A percentile compares a stretch with the other conserved stretches of the same genome.
Evolutionary conservation across 2,888 invertebrate species (phyloP).

Genomic region (Apamea epomidion): DNA sequence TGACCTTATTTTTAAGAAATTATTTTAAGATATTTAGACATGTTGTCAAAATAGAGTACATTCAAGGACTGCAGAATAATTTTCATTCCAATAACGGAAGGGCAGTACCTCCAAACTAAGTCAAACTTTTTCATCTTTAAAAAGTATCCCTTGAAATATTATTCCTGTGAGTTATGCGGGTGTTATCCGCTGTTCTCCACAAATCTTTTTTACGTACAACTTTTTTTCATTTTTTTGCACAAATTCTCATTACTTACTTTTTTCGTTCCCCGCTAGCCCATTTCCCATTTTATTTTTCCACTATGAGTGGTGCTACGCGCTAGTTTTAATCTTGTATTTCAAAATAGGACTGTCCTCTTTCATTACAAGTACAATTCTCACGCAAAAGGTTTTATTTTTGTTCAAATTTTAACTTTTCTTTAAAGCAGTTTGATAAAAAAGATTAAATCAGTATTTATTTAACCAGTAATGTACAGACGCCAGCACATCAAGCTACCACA

Average conservation of each 20-base stretch:
- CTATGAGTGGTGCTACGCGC: too few species aligned
- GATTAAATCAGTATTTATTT: not conserved
- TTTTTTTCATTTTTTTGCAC: conserved; percentile 28
- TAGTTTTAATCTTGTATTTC: conserved; percentile 36
- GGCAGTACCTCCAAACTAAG: not conserved
- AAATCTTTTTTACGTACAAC: conserved; percentile 41
- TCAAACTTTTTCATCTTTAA: conserved; percentile 21
- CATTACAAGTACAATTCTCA: conserved; percentile 1
- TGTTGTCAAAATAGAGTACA: not conserved
- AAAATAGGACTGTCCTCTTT: conserved; percentile 21
- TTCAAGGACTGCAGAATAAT: not conserved
- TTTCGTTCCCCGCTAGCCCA: conserved; percentile 23
- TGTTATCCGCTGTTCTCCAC: conserved; percentile 26
- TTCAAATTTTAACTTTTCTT: too few species aligned
- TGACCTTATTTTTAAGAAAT: too few species aligned
- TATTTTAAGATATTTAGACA: not conserved
- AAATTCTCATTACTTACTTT: conserved; percentile 44
- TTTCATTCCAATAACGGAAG: not conserved
- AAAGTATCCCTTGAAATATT: conserved; percentile 27
- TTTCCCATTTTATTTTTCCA: conserved; percentile 34
- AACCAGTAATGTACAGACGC: too few species aligned
- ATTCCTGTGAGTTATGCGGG: not conserved
- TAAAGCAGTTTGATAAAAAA: not conserved
- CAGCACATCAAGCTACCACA: too few species aligned
- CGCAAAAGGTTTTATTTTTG: not conserved